Evolutionary conservation across 53 echinoderm and acorn worm genomes (phyloP), one percentile per base, ranked within the genome.

Genomic region (Patiria pectinifera): DNA sequence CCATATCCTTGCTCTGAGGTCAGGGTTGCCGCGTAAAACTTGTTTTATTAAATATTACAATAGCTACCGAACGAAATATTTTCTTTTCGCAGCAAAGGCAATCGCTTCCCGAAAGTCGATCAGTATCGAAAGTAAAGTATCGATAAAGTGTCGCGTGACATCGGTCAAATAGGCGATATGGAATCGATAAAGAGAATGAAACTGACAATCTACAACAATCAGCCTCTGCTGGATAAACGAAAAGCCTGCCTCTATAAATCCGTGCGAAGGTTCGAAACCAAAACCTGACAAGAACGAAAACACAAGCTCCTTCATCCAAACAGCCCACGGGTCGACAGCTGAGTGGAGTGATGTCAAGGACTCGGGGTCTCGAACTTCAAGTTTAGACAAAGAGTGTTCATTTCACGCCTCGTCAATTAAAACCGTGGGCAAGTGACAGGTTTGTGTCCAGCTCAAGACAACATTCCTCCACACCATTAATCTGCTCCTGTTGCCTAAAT

Each of bases 341-440:
- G 22, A 9, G 24, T 4, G 22, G 6, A 74, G 70, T 16, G 21
- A 74, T 22, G 74, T 24, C 74, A 74, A 23, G 74, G 22, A 74
- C 66, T 66, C 3, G 66, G 19, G 66, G 74, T 15, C 69, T 21
- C 35, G 35, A 35, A 35, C 35, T 70, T 15, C 70, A 78, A 6
- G 78, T 22, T 74, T 26, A 79, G 80, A 23, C 69, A 69, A 69
- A 74, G 24, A 5, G 74, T 9, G 19, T 82, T 82, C 82, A 82
- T 82, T 59, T 82, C 58, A 59, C 82, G 82, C 59, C 19, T 16
- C 5, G 53, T 82, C 82, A n/a, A 82, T 82, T 58, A 3, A 82
- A 58, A 82, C 15, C 10, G 21, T 11, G 11, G 44, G 4, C 3
- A 76, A 22, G 5, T 82, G 82, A 82, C 82, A 82, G 82, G 59